Conservation (phyloP, 1,140 invertebrate genomes). For the Eulimnadia texana region DNA sequence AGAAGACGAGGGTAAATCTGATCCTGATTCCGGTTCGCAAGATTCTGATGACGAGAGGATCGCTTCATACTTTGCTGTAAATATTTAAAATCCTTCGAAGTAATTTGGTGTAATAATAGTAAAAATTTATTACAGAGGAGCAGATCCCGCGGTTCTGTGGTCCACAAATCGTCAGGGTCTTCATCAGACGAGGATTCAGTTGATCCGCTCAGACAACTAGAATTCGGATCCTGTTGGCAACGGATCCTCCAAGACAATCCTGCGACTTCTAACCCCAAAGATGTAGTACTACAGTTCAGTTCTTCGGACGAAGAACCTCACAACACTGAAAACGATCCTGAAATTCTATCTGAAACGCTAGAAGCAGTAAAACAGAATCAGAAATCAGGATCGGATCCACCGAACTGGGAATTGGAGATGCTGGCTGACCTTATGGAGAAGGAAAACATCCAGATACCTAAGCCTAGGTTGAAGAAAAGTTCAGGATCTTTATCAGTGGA, state of each 20-base stretch:
- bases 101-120: too few relatives aligned
- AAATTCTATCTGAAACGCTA: constrained; percentile 15
- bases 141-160: background rate
- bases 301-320: background rate
- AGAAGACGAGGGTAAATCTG: background rate
- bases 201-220: constrained; percentile 26
- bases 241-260: constrained; percentile 6
- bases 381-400: constrained; percentile 24
- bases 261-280: background rate
- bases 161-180: background rate
- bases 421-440: constrained; percentile 51
- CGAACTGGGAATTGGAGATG: constrained; percentile 63
- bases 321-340: constrained; percentile 5
- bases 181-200: background rate
- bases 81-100: too few relatives aligned
- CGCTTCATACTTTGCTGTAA: background rate
- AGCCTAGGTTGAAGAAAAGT: background rate
- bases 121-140: background rate
- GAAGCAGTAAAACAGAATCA: background rate
- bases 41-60: background rate
- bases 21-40: too few relatives aligned
- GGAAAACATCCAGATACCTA: constrained; percentile 15
- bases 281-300: background rate
- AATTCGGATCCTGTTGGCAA: constrained; percentile 19
- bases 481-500: background rate